These are phyloP conservation scores for Montipora capricornis DNA, from an alignment of 64 coral and sea anemone species.

Conservation along the genomic window DNA sequence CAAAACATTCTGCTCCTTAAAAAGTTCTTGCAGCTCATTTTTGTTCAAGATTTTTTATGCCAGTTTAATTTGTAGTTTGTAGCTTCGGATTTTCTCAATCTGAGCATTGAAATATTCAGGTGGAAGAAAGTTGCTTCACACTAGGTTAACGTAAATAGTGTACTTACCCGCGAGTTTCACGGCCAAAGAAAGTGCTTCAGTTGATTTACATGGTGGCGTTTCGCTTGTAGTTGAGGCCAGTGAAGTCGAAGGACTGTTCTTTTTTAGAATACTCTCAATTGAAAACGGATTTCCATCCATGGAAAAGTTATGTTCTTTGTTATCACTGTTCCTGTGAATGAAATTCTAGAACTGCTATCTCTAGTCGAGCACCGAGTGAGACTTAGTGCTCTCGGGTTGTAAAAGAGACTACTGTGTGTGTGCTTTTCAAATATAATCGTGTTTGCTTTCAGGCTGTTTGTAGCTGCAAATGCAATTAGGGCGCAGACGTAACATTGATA, in stretches of 20 bases:
- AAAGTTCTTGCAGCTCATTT: neutral
- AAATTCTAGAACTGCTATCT: neutral
- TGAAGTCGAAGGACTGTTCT: constrained; percentile 22
- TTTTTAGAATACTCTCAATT: constrained; percentile 75
- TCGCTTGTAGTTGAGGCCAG: neutral
- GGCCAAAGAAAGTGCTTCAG: constrained; percentile 60
- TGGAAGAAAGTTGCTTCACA: neutral
- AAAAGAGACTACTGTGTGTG: neutral
- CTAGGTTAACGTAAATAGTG: neutral
- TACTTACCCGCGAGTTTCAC: constrained; percentile 79
- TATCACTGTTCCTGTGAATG: neutral
- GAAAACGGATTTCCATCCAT: constrained; percentile 79
- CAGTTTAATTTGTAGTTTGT: too few species aligned
- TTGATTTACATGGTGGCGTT: constrained; percentile 33
- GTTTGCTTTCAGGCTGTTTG: constrained; percentile 5
- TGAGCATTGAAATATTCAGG: too few species aligned
- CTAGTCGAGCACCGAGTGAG: neutral
- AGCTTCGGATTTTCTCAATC: too few species aligned
- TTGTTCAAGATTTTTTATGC: neutral
- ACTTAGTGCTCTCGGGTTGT: neutral
- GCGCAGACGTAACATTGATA: constrained; percentile 32
- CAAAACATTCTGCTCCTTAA: neutral
- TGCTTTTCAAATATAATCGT: constrained; percentile 23
- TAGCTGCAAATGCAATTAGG: constrained; percentile 51
- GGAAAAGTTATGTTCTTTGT: neutral